phyloP scores from a whole-genome alignment of 2,888 invertebrate species.

The Cheilosia grossa region DNA sequence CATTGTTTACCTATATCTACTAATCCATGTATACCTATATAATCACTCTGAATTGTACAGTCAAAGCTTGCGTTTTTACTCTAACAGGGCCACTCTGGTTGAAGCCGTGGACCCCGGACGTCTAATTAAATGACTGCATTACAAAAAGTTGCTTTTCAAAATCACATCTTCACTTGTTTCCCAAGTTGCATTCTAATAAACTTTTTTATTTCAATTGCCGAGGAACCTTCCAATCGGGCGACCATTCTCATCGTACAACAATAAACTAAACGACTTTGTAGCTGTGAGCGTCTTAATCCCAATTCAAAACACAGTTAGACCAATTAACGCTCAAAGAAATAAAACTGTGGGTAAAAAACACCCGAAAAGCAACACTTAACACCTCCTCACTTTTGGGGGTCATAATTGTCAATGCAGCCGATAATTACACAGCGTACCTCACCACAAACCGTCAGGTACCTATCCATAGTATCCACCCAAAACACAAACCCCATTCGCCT shows the following conservation, averaged over 20 bases:
- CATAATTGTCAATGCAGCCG: slow-evolving; percentile 41
- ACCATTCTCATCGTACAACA: neutral
- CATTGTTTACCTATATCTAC: no score
- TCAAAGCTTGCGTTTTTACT: no score
- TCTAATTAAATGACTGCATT: no score
- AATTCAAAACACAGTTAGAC: slow-evolving; percentile 30
- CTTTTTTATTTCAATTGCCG: no score
- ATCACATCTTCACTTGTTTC: no score
- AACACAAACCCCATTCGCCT: neutral
- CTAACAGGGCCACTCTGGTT: no score
- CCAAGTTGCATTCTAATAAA: no score
- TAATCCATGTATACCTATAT: no score
- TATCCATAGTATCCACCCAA: neutral
- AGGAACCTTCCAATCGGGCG: no score
- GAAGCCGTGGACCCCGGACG: no score
- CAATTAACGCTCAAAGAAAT: slow-evolving; percentile 23
- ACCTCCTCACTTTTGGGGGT: slow-evolving; percentile 44
- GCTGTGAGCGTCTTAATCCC: neutral
- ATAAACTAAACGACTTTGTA: slow-evolving; percentile 19
- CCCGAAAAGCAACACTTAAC: neutral
- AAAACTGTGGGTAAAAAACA: slow-evolving; percentile 11
- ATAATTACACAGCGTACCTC: slow-evolving; percentile 42
- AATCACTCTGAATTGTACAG: no score
- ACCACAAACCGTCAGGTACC: neutral
- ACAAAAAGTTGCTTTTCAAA: no score